These are phyloP conservation scores for Acronicta alni DNA, from an alignment of 2,888 invertebrate genomes.

Conservation along the genomic window DNA sequence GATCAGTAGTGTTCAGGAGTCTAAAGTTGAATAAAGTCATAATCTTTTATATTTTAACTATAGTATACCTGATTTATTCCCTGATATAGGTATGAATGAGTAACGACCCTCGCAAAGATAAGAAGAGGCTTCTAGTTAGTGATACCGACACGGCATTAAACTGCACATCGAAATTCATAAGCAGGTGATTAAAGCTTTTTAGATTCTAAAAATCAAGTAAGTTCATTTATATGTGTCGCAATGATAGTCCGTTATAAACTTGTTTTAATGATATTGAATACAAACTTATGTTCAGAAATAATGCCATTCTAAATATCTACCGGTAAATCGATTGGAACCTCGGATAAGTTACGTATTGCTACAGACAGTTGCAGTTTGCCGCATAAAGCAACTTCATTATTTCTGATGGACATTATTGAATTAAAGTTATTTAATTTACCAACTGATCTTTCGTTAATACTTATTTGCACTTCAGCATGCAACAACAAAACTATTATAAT, in stretches of 20 bases:
- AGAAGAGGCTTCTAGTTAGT: no score
- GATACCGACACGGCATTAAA: no score
- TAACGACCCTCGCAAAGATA: no score
- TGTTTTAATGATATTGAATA: conserved; percentile 28
- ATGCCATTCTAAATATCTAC: conserved; percentile 61
- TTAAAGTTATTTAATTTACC: conserved; percentile 21
- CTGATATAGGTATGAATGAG: no score
- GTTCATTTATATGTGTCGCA: conserved; percentile 1
- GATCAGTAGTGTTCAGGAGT: neutral
- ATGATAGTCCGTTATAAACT: conserved; percentile 15
- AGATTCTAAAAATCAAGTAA: no score
- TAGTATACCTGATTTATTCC: conserved; percentile 39
- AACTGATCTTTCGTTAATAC: conserved; percentile 25
- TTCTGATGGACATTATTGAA: conserved; percentile 46
- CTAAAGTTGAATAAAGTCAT: conserved; percentile 11
- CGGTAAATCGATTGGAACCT: conserved; percentile 67
- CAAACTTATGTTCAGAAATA: conserved; percentile 42
- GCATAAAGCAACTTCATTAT: conserved; percentile 58
- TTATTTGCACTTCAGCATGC: conserved; percentile 12
- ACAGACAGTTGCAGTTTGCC: conserved; percentile 67
- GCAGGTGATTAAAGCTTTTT: no score
- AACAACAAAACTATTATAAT: conserved; percentile 16
- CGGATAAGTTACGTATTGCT: conserved; percentile 68
- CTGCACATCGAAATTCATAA: no score
- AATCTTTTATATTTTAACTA: conserved; percentile 7